Evolutionary conservation across 2,113 vertebrate species (phyloP).

Genomic region (Todiramphus chloris): DNA sequence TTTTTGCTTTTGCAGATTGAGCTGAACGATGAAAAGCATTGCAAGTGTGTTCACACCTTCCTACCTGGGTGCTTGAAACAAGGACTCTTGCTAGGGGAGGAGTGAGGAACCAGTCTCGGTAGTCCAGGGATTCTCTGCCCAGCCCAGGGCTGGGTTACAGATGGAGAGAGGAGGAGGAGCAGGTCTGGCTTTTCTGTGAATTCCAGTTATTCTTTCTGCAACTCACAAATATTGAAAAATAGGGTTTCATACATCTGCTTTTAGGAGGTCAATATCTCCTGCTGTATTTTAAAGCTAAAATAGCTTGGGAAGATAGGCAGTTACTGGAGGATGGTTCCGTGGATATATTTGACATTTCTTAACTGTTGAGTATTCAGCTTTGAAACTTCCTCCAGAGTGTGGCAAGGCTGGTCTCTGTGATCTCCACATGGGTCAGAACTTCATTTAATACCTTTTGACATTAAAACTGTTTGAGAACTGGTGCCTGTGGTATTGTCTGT

Average conservation of each 20-base stretch:
- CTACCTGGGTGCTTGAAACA: not conserved
- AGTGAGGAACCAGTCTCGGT: not conserved
- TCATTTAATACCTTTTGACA: constrained; percentile 38
- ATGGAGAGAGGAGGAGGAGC: not conserved
- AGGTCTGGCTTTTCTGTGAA: not conserved
- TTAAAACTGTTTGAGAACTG: not conserved
- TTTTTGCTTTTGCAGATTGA: not conserved
- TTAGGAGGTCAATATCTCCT: not conserved
- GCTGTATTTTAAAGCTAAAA: not conserved
- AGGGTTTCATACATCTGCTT: not conserved
- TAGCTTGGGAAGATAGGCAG: not conserved
- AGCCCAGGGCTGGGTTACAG: not conserved
- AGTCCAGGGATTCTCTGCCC: not conserved
- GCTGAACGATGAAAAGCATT: not conserved
- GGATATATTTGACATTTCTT: not conserved
- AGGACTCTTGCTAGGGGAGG: not conserved
- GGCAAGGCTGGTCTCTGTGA: not conserved
- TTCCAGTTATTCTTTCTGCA: not conserved
- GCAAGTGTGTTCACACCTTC: not conserved
- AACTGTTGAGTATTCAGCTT: not conserved
- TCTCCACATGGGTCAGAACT: constrained; percentile 13
- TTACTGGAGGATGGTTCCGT: not conserved
- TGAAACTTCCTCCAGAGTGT: not conserved
- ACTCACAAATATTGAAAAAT: not conserved
- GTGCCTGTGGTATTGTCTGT: constrained; percentile 26